These are phyloP conservation scores for Eutrigla gurnardus DNA, from an alignment of 2,797 vertebrate genomes.

Conservation along the genomic window DNA sequence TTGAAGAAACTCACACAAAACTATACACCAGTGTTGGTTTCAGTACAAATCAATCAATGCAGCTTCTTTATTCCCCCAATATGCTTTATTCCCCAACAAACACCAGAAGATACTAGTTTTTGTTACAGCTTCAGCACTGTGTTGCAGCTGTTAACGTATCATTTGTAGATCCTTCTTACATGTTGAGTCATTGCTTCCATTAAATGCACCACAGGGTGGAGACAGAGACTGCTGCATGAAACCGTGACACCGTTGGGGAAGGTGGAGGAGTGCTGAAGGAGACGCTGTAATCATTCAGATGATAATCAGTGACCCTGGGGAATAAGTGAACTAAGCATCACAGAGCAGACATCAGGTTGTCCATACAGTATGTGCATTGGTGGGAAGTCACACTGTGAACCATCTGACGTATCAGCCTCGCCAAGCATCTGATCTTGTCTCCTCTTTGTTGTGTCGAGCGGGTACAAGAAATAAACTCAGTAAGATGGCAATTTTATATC, in stretches of 20 bases:
- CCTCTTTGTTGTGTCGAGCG: conserved; percentile 14
- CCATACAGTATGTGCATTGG: background rate
- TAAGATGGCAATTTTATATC: background rate
- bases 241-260: background rate
- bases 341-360: conserved; percentile 17
- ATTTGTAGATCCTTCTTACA: background rate
- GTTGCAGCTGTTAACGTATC: background rate
- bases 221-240: conserved; percentile 68
- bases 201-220: conserved; percentile 71
- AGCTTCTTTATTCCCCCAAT: background rate
- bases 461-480: conserved; percentile 1
- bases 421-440: conserved; percentile 24
- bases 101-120: background rate
- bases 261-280: background rate
- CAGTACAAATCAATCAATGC: background rate
- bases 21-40: background rate
- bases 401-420: background rate
- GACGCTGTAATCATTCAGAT: background rate
- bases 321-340: background rate
- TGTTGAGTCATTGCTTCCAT: background rate
- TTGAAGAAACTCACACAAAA: background rate
- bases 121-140: background rate
- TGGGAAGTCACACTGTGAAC: conserved; percentile 21
- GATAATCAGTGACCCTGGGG: conserved; percentile 11
- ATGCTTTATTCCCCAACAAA: background rate